Evolutionary conservation across 1,140 invertebrate species (phyloP), one percentile per base, ranked within the genome.

Genomic region (Macrosteles quadrilineatus): DNA sequence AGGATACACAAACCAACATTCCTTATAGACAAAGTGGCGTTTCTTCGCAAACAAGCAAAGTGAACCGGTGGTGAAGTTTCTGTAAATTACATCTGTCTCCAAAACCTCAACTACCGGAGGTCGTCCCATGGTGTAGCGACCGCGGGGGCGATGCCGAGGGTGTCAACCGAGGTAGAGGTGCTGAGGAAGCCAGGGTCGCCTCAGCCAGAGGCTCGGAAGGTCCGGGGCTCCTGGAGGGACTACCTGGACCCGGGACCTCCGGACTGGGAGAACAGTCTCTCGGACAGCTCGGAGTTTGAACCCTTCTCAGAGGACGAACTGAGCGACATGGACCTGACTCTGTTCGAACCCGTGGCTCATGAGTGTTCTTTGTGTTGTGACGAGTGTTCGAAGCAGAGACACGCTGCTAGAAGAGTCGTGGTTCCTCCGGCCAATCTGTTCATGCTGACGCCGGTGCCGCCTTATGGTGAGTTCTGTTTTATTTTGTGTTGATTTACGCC

Each of bases 321-420:
- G 85, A 87, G 87, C 71, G 87, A 87, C 73, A 81, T 89, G 75
- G 87, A 89, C 80, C 81, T 88, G 73, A 82, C 87, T 30, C 80
- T 89, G 53, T 89, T 89, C 79, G 88, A 89, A 77, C 88, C 87
- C 19, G 84, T 25, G 4, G 59, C 73, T 80, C 9, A 69, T 80
- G 55, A 75, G 78, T 66, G 30, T 69, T 74, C 73, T 81, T 14
- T 63, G 32, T 23, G 63, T 72, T 59, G 71, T 36, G 17, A 11
- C 9, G 21, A 36, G 30, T 59, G 50, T 36, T 2, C 19, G 57
- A 32, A 47, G 32, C 53, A 69, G 40, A 21, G 68, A n/a, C 11
- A 31, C 25, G 66, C 45, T 25, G 47, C 53, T 4, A 11, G 53
- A 0, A 69, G 71, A 40, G 27, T 71, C 0, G 50, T 59, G 2